Evolutionary conservation across 2,797 vertebrate species (phyloP).

Genomic region (Spondyliosoma cantharus): DNA sequence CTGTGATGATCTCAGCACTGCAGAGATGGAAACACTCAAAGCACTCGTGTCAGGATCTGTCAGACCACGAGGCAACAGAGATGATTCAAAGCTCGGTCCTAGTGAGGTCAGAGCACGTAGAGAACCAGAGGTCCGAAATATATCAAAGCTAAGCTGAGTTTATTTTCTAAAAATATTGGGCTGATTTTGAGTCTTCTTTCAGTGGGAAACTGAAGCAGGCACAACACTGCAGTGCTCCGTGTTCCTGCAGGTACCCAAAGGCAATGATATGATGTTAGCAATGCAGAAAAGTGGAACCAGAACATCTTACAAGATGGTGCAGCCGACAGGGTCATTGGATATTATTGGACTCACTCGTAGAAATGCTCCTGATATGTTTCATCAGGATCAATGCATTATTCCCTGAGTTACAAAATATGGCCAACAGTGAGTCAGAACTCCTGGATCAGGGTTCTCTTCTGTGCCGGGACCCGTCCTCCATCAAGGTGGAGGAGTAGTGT

Average conservation of each 20-base stretch:
- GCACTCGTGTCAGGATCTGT: conserved; percentile 2
- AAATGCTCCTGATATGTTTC: no score
- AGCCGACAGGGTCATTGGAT: no score
- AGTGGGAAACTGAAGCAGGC: no score
- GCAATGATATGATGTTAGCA: not conserved
- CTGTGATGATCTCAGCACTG: conserved; percentile 25
- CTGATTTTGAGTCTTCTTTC: no score
- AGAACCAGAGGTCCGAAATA: conserved; percentile 5
- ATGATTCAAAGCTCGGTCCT: conserved; percentile 5
- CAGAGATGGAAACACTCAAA: conserved; percentile 11
- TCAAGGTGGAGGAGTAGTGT: no score
- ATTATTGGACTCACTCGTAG: no score
- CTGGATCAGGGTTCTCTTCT: no score
- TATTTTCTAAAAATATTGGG: not conserved
- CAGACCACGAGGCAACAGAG: not conserved
- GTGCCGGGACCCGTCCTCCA: no score
- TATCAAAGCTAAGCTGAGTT: not conserved
- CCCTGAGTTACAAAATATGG: no score
- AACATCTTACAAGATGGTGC: not conserved
- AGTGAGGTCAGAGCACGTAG: not conserved
- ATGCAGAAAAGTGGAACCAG: not conserved
- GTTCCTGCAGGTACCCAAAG: not conserved
- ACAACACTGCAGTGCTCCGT: not conserved
- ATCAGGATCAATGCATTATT: no score
- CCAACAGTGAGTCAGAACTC: no score